phyloP scores from a whole-genome alignment of 2,113 vertebrate genomes.

The Lasiurus cinereus region DNA sequence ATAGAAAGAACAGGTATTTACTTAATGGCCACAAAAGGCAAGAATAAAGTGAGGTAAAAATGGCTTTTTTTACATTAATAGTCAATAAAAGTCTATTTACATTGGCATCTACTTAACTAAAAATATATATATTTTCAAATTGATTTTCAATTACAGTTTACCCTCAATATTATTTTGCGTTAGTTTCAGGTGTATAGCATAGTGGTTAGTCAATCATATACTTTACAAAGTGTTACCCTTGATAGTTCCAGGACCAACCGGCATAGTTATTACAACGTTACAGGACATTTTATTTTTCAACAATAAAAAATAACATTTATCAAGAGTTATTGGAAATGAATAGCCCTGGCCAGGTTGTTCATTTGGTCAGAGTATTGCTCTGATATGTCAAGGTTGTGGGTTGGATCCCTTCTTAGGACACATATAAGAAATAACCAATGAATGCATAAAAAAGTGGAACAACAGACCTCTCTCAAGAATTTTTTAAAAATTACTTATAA shows the following conservation, averaged over 20 bases:
- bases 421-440: not conserved
- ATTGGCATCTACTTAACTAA: not conserved
- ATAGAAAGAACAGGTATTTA: not conserved
- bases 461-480: not conserved
- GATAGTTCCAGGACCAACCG: not conserved
- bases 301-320: not conserved
- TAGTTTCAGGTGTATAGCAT: not conserved
- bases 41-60: conserved; percentile 10
- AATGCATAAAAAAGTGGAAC: not conserved
- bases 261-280: not conserved
- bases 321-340: not conserved
- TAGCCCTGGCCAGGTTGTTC: not conserved
- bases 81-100: not conserved
- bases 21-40: not conserved
- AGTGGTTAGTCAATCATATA: not conserved
- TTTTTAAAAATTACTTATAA: not conserved
- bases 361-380: not conserved
- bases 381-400: not conserved
- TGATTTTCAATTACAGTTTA: not conserved
- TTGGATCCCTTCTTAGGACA: not conserved
- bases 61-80: not conserved
- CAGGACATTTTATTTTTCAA: conserved; percentile 12
- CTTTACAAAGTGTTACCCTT: not conserved
- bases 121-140: not conserved
- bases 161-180: not conserved